Evolutionary conservation across 2,797 vertebrate genomes (phyloP).

Genomic region (Urocyon cinereoargenteus): DNA sequence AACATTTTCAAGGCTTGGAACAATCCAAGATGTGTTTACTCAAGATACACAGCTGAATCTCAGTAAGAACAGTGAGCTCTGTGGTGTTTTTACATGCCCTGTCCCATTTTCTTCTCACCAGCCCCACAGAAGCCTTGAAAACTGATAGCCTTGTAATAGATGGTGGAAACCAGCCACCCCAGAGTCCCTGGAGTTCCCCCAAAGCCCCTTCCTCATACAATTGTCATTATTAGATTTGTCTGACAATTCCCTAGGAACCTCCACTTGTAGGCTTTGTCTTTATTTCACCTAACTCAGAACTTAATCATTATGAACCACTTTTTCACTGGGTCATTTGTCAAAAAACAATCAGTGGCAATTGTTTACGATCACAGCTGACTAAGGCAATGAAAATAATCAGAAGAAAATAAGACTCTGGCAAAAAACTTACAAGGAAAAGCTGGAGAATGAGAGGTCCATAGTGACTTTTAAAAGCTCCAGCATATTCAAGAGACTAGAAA

Average conservation of each 20-base stretch:
- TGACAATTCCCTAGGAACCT: background rate
- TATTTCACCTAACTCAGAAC: background rate
- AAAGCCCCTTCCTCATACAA: background rate
- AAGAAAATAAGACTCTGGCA: background rate
- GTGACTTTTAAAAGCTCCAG: background rate
- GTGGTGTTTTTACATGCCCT: background rate
- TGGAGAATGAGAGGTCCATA: background rate
- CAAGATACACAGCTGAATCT: background rate
- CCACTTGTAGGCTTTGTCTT: background rate
- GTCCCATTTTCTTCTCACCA: background rate
- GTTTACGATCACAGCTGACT: background rate
- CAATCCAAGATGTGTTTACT: background rate
- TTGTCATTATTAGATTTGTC: background rate
- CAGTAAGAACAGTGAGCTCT: background rate
- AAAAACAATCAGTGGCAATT: background rate
- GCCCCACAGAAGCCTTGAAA: background rate
- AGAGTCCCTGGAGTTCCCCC: background rate
- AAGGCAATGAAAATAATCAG: background rate
- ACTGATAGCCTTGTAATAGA: background rate
- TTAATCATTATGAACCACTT: background rate
- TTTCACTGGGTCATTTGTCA: background rate
- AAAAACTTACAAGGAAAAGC: background rate
- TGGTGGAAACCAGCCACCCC: background rate
- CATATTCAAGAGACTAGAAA: background rate
- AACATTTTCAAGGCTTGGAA: constrained; percentile 7